Base-by-base conservation (phyloP, 2,113 vertebrate species). In the Xiphias gladius region DNA sequence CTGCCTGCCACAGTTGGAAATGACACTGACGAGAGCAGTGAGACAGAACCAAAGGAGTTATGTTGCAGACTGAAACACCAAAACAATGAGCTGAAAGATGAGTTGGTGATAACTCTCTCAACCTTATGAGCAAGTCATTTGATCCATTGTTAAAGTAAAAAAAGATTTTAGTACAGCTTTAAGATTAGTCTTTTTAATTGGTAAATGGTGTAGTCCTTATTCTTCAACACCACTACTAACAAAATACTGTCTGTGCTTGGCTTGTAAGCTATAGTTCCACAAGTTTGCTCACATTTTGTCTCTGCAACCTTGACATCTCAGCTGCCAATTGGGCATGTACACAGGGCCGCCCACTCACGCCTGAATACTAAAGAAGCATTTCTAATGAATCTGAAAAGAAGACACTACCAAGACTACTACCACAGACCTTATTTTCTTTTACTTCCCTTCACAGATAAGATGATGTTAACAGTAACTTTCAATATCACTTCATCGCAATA, bases 211-310 rank as follows among this genome's bases (percentile, higher is more conserved):
- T n/a, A 10, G 58, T 30, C 52, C 4, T 7, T 37, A 43, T 58
- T 72, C 32, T 50, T 76, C 32, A 58, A 13, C 66, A 32, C 20
- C 8, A n/a, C 39, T 52, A 48, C 28, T 70, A 50, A 68, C 66
- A 46, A 61, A 61, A 35, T 35, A 39, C 54, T 37, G 22, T 57
- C 48, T 48, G 58, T 30, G 22, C 20, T 68, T 73, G 61, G 54
- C 32, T 54, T 79, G 55, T 69, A 46, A 50, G 24, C 52, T 62
- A 20, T n/a, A 71, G 24, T 78, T 73, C 61, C 39, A 52, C 54
- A 84, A 73, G 22, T 61, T 41, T 71, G 77, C 76, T 76, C 67
- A 85, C 61, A 81, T 85, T 76, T 35, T 68, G 17, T 77, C 41
- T 54, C 24, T 5, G 26, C 22, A 1, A 37, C 39, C 20, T 59